Evolutionary conservation across 2,113 vertebrate species (phyloP).

Genomic region (Erythrocercus mccallii): DNA sequence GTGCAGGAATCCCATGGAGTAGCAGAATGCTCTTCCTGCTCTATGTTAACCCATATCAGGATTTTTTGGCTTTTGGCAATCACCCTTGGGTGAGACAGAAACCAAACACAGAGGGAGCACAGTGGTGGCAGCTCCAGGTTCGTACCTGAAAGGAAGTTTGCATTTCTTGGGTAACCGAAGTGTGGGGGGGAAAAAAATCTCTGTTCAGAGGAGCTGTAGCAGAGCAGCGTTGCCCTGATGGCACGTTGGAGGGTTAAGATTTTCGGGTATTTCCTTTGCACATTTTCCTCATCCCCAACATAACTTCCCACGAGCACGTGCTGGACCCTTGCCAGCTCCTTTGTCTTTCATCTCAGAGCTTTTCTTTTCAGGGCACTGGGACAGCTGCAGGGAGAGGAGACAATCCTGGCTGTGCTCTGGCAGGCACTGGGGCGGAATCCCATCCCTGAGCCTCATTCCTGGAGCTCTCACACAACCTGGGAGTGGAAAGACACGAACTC

Average conservation of each 20-base stretch:
- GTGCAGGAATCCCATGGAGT: not conserved
- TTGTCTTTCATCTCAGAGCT: not conserved
- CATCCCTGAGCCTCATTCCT: not conserved
- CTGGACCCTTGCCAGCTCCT: not conserved
- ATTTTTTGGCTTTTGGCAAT: not conserved
- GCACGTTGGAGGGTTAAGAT: not conserved
- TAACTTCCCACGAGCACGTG: not conserved
- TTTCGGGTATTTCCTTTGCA: not conserved
- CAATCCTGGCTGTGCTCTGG: not conserved
- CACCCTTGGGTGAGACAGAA: not conserved
- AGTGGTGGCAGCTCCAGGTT: not conserved
- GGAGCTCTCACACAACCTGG: not conserved
- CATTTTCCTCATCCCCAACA: not conserved
- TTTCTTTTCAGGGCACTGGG: not conserved
- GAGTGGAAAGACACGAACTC: not conserved
- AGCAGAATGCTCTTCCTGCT: not conserved
- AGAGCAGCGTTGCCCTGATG: not conserved
- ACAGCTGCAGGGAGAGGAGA: not conserved
- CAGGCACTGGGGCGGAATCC: not conserved
- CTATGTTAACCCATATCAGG: accelerated
- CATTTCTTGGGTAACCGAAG: not conserved
- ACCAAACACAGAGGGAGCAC: not conserved
- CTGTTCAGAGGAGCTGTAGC: not conserved
- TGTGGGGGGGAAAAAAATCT: accelerated
- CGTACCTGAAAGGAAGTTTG: not conserved